Base-by-base conservation (phyloP, 2,888 invertebrate species). In the Drosophila suboccidentalis region DNA sequence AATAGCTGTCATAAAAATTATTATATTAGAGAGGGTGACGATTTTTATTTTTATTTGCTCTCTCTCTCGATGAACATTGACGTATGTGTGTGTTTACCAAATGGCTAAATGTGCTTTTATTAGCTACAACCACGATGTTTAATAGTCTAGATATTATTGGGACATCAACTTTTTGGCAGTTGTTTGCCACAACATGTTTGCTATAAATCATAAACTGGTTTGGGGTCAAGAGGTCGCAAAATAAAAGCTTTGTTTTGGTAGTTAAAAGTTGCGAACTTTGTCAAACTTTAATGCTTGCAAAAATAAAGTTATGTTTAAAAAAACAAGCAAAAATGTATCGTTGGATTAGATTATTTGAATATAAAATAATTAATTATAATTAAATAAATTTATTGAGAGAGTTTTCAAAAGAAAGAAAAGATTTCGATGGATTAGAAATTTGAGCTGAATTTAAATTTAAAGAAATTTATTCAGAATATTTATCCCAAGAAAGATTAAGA, bases 71-170 rank as follows among this genome's bases (percentile, higher is more conserved):
- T 41, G 49, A 17, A 32, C 17, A 19, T 57, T 44, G 53, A 29
- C 2, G 29, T 17, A 47, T 17, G 36, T 34, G 36, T 34, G 50
- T 65, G 36, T 51, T 55, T 38, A 13, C 44, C 59, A 64, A 79
- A 73, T 65, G 71, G 59, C 50, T 54, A 55, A 61, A 69, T 75
- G 70, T 61, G 43, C 38, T 80, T 64, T 69, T 75, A 75, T 76
- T 69, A 53, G 55, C 50, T 39, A 39, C 49, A 66, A 66, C 61
- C 75, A 46, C 74, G 54, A 66, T 47, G 51, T 36, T 59, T 72
- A 62, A 77, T 53, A 54, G 62, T 41, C 50, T 32, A 47, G 43
- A 61, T 66, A 60, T 44, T 53, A 36, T 61, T 61, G 53, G 54
- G 36, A 6, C 19, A 47, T 36, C 22, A 46, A 32, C 46, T 38